These are phyloP conservation scores for Coluber constrictor DNA, from an alignment of 2,797 vertebrate genomes.

Conservation along the genomic window DNA sequence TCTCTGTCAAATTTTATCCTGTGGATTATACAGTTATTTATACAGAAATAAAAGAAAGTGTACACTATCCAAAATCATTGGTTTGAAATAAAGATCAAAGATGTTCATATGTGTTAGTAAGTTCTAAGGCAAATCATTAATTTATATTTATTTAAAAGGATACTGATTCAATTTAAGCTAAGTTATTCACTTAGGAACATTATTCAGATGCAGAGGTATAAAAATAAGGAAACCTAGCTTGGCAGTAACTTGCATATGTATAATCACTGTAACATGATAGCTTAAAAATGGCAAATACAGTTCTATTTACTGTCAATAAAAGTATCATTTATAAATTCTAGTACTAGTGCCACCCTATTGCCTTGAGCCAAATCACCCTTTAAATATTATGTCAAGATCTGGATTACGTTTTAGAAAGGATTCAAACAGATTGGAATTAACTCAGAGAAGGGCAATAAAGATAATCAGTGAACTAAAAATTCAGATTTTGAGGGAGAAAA, in stretches of 20 bases:
- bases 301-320: not conserved
- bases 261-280: not conserved
- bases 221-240: not conserved
- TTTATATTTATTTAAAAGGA: not conserved
- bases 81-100: not conserved
- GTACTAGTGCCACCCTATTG: not conserved
- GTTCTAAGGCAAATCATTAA: not conserved
- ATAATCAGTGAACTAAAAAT: not conserved
- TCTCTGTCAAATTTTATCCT: not conserved
- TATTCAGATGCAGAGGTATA: not conserved
- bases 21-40: conserved; percentile 2
- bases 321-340: not conserved
- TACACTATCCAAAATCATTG: too few species aligned
- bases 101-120: not conserved
- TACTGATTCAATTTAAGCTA: not conserved
- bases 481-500: not conserved
- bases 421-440: not conserved
- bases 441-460: not conserved
- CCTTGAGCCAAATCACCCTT: not conserved
- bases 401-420: not conserved
- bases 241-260: not conserved
- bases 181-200: not conserved
- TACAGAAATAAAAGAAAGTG: not conserved
- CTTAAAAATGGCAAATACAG: not conserved
- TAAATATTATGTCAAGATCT: not conserved